phyloP scores from a whole-genome alignment of 1,140 invertebrate species.

The Ylistrum balloti region DNA sequence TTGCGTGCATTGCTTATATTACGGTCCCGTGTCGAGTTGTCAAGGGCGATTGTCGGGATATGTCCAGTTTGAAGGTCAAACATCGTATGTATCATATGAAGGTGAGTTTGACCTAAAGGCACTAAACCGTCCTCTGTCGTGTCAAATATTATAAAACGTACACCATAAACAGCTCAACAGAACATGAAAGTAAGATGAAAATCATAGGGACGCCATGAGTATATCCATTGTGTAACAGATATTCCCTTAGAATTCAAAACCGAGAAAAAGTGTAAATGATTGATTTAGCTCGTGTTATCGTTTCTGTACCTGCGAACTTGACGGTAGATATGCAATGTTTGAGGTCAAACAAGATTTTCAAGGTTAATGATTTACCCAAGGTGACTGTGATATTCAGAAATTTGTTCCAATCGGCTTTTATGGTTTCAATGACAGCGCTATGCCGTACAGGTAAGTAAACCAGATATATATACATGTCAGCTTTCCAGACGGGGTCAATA shows the following conservation, averaged over 20 bases:
- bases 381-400: neutral
- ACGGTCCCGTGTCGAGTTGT: neutral
- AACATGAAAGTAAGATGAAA: neutral
- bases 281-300: neutral
- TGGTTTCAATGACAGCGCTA: neutral
- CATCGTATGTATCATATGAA: neutral
- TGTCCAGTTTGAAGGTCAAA: slow-evolving; percentile 38
- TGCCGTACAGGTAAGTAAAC: neutral
- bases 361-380: slow-evolving; percentile 2
- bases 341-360: neutral
- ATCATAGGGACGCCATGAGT: neutral
- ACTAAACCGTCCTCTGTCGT: too few relatives aligned
- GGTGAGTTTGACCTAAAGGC: neutral
- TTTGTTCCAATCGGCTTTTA: neutral
- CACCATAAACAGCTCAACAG: neutral
- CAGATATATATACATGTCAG: neutral
- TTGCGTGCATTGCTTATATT: neutral
- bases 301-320: neutral
- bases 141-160: too few relatives aligned
- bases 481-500: neutral
- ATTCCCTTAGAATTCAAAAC: neutral
- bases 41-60: neutral
- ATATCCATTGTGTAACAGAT: neutral
- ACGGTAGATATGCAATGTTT: neutral
- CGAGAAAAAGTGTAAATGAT: neutral